Evolutionary conservation across 2,113 vertebrate species (phyloP).

Genomic region (Chloropsis cyanopogon): DNA sequence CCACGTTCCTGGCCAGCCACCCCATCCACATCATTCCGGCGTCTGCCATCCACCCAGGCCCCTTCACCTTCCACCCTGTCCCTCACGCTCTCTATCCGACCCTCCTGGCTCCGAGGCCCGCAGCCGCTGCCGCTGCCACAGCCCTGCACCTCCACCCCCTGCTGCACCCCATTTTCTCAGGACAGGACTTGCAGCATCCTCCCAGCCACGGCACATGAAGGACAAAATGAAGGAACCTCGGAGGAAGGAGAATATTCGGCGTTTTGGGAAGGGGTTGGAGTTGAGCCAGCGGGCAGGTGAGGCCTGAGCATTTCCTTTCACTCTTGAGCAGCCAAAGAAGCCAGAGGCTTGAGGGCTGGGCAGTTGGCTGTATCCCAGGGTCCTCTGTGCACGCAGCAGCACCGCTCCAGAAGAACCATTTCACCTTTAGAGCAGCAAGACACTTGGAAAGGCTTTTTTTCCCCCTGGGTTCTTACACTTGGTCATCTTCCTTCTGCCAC

Average conservation of each 20-base stretch:
- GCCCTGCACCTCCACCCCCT: conserved; percentile 95
- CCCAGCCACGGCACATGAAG: conserved; percentile 96
- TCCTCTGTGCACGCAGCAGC: not conserved
- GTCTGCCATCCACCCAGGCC: conserved; percentile 91
- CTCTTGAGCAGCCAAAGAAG: conserved; percentile 67
- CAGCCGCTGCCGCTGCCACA: conserved; percentile 83
- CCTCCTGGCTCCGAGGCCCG: conserved; percentile 85
- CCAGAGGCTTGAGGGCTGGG: conserved; percentile 27
- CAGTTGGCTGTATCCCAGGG: conserved; percentile 18
- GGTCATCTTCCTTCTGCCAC: conserved; percentile 11
- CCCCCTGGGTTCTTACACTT: not conserved
- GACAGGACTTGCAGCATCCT: conserved; percentile 97
- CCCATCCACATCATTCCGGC: conserved; percentile 98
- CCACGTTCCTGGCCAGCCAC: conserved; percentile 93
- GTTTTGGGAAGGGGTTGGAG: not conserved
- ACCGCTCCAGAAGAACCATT: not conserved
- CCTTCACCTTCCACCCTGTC: conserved; percentile 91
- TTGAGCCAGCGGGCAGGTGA: not conserved
- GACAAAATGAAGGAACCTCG: not conserved
- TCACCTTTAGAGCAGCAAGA: not conserved
- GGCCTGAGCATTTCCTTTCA: conserved; percentile 41
- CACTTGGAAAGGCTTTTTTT: not conserved
- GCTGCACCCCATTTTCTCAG: conserved; percentile 98
- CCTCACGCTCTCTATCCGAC: conserved; percentile 93
- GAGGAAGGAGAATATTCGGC: not conserved